Conservation (phyloP, 2,113 vertebrate species). For the Vulpes lagopus region DNA sequence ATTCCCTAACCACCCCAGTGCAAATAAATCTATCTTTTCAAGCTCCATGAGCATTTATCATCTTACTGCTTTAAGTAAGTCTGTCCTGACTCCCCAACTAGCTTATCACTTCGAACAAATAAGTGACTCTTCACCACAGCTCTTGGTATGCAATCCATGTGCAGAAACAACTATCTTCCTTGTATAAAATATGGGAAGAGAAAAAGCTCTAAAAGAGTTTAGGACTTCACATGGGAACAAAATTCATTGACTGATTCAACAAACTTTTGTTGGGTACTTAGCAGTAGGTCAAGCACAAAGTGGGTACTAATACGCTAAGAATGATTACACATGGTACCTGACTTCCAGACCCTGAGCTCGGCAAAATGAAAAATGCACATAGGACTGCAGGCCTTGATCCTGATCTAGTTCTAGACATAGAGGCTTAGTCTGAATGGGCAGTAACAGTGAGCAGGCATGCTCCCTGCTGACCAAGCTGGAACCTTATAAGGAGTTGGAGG, state of each 20-base stretch:
- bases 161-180: conserved; percentile 28
- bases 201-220: conserved; percentile 52
- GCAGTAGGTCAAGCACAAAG: neutral
- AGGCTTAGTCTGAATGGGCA: neutral
- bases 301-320: neutral
- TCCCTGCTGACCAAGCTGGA: neutral
- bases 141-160: conserved; percentile 42
- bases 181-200: conserved; percentile 42
- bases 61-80: neutral
- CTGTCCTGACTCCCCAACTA: conserved; percentile 46
- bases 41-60: conserved; percentile 8
- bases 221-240: conserved; percentile 49
- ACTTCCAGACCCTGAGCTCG: neutral
- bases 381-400: neutral
- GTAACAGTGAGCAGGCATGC: neutral
- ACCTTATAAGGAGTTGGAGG: neutral
- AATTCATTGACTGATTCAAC: conserved; percentile 28
- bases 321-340: neutral
- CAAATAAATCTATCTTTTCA: conserved; percentile 44
- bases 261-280: neutral
- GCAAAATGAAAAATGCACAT: neutral
- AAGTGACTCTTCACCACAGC: neutral
- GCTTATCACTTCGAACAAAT: conserved; percentile 54
- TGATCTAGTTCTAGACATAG: neutral
- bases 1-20: neutral